Conservation (phyloP, 2,888 invertebrate species). For the Ernsta delagoae region DNA sequence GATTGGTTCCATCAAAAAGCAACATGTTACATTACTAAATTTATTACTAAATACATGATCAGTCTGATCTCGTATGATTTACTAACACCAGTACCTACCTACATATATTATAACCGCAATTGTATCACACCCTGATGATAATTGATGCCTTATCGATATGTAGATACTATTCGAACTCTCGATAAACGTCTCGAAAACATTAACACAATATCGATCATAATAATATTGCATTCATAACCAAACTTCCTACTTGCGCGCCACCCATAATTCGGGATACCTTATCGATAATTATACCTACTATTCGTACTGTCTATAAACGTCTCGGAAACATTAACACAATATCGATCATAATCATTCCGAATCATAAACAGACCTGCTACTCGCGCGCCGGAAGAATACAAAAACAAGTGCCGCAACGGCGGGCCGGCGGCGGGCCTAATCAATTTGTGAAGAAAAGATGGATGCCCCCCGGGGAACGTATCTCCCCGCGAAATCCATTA, state of each 20-base stretch:
- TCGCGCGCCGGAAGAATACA: constrained; percentile 6
- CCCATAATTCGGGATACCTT: neutral
- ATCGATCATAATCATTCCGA: neutral
- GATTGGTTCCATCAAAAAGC: too few species aligned
- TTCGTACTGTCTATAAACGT: neutral
- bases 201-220: constrained; percentile 5
- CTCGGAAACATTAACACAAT: neutral
- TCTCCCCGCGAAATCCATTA: constrained; percentile 61
- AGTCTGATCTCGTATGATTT: too few species aligned
- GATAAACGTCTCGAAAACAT: neutral
- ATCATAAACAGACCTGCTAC: neutral
- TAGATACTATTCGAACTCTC: neutral
- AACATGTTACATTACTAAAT: too few species aligned
- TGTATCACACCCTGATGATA: too few species aligned
- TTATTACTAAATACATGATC: too few species aligned
- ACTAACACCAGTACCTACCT: too few species aligned
- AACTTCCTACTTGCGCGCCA: neutral
- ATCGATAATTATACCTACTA: neutral
- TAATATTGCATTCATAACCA: neutral
- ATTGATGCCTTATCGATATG: neutral
- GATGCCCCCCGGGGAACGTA: constrained; percentile 55
- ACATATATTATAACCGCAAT: too few species aligned
- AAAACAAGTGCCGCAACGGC: constrained; percentile 24
- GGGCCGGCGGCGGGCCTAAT: constrained; percentile 47
- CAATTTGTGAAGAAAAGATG: constrained; percentile 57